Conservation (phyloP, 2,888 invertebrate species). For the Epicampocera succincta region DNA sequence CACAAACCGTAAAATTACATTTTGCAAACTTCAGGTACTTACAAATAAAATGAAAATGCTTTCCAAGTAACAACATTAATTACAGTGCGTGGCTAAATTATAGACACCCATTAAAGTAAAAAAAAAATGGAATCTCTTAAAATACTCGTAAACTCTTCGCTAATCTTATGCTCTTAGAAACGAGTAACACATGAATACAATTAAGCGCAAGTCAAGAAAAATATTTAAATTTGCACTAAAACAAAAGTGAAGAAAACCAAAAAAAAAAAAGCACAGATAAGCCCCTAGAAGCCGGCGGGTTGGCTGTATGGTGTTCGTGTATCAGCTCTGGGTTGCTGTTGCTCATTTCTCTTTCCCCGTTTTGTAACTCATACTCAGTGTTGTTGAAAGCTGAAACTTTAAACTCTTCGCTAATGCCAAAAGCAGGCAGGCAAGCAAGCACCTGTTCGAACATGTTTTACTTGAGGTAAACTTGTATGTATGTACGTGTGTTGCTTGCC, state of each 20-base stretch:
- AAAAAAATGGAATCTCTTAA: slow-evolving; percentile 19
- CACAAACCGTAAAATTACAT: slow-evolving; percentile 66
- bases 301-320: slow-evolving; percentile 24
- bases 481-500: background rate
- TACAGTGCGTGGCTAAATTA: slow-evolving; percentile 43
- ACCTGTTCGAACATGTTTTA: slow-evolving; percentile 64
- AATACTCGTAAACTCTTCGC: slow-evolving; percentile 8
- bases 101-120: slow-evolving; percentile 13
- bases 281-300: slow-evolving; percentile 47
- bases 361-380: slow-evolving; percentile 48
- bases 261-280: slow-evolving; percentile 26
- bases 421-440: slow-evolving; percentile 58
- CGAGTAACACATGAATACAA: slow-evolving; percentile 19
- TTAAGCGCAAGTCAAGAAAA: slow-evolving; percentile 60
- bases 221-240: background rate
- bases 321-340: slow-evolving; percentile 43
- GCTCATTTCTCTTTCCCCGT: slow-evolving; percentile 39
- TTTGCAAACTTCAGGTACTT: slow-evolving; percentile 46
- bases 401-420: slow-evolving; percentile 67
- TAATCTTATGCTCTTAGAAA: background rate
- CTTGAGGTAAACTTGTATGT: slow-evolving; percentile 48
- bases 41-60: slow-evolving; percentile 30
- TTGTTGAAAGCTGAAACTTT: slow-evolving; percentile 56
- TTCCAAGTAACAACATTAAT: slow-evolving; percentile 34
- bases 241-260: no score